Evolutionary conservation across 1,140 invertebrate genomes (phyloP), one percentile per base, ranked within the genome.

Genomic region (Leptonema lineaticorne): DNA sequence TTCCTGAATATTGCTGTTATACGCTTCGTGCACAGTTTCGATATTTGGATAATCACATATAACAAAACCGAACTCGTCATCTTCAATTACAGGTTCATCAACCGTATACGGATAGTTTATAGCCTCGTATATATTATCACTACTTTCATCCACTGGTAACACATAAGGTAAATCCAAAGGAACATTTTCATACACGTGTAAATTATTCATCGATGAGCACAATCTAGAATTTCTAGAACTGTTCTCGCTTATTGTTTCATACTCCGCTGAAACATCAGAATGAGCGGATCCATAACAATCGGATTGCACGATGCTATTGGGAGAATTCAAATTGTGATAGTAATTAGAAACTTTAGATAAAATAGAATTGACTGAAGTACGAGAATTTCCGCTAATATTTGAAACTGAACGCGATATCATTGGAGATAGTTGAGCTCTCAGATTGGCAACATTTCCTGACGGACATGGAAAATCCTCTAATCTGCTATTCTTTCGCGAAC

Each of bases 371-470:
- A 62, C 16, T 20, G 59, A 62, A 24, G 16, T 20, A 24, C 33
- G 8, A 1, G 57, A 59, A 7, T 2, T 14, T 11, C 27, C 20
- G 57, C 57, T 59, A 14, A 41, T 6, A 28, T 30, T 37, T 6
- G 59, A 62, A 1, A 16, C 7, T 2, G 16, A 20, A n/a, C 59
- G 24, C 9, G 8, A 5, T 0, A 62, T 6, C 20, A 7, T 22
- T 1, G 59, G 59, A 11, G 33, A 5, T 24, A 62, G 7, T 37
- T 62, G n/a, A 11, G 59, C 30, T n/a, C 20, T 41, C 9, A 62
- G 37, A 45, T n/a, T 62, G 37, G 59, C 59, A 9, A 62, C 59
- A 16, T 62, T 62, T 45, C 59, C 59, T 4, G 14, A 4, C 4
- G 1, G 16, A 22, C 59, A 62, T 7, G 59, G 33, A 20, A 60